A percentile compares a stretch with the other conserved stretches of the same genome.
Evolutionary conservation across 1,140 invertebrate genomes (phyloP).

Genomic region (Tetragonula clypearis): DNA sequence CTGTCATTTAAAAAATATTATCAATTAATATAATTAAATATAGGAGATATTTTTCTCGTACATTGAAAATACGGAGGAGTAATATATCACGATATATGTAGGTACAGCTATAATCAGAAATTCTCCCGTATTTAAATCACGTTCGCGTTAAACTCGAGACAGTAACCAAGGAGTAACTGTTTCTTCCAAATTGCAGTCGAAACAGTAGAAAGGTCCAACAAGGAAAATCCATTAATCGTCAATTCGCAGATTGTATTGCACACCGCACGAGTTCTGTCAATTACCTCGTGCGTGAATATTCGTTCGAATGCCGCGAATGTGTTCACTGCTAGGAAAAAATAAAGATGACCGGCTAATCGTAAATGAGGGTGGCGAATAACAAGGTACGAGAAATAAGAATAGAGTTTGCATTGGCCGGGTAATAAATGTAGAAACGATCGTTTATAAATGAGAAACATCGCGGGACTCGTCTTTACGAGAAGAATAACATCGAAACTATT

Average conservation of each 20-base stretch:
- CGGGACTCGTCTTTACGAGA: slow-evolving; percentile 34
- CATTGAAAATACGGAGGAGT: too few relatives aligned
- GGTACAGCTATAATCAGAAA: too few relatives aligned
- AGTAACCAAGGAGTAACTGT: neutral
- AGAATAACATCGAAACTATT: slow-evolving; percentile 19
- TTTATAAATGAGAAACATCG: slow-evolving; percentile 53
- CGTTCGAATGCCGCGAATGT: slow-evolving; percentile 34
- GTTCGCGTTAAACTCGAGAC: neutral
- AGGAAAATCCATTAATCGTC: neutral
- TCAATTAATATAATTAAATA: too few relatives aligned
- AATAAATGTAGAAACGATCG: slow-evolving; percentile 58
- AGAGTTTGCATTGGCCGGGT: slow-evolving; percentile 30
- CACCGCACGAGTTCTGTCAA: slow-evolving; percentile 34
- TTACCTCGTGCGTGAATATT: slow-evolving; percentile 45
- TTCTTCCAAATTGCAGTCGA: slow-evolving; percentile 6
- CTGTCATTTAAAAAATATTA: too few relatives aligned
- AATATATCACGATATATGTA: too few relatives aligned
- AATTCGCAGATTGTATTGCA: slow-evolving; percentile 46
- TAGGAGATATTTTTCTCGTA: too few relatives aligned
- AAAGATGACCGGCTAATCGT: slow-evolving; percentile 37
- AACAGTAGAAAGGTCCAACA: neutral
- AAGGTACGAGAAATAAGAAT: slow-evolving; percentile 43
- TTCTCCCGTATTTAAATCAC: too few relatives aligned
- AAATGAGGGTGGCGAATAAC: slow-evolving; percentile 54
- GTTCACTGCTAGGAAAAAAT: slow-evolving; percentile 59